Conservation (phyloP, 2,797 vertebrate species). For the Toxotes lorentzi region DNA sequence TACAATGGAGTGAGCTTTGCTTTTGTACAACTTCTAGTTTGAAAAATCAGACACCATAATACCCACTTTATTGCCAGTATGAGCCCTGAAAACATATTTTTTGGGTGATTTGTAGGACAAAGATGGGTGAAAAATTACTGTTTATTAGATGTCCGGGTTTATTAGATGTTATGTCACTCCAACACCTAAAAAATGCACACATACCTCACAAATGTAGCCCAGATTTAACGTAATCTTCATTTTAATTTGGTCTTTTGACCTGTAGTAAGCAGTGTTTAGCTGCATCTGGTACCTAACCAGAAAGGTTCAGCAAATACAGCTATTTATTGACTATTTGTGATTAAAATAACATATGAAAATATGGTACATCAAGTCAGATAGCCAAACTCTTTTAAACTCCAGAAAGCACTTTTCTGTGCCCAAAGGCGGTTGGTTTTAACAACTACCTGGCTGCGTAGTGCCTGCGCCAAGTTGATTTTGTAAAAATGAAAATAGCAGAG, state of each 20-base stretch:
- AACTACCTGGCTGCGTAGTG: background rate
- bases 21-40: background rate
- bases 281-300: background rate
- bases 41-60: background rate
- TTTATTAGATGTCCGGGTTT: too few species aligned
- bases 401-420: background rate
- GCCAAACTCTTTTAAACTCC: background rate
- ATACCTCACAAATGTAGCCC: too few species aligned
- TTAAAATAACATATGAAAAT: background rate
- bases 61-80: too few species aligned
- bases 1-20: background rate
- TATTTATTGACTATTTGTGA: background rate
- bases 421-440: background rate
- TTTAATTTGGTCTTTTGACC: background rate
- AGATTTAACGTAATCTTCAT: background rate
- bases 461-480: background rate
- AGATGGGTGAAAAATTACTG: too few species aligned
- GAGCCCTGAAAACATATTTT: background rate
- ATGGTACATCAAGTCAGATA: background rate
- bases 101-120: background rate
- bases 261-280: background rate
- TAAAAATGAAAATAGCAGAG: constrained; percentile 9
- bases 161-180: background rate
- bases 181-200: too few species aligned
- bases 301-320: background rate